phyloP scores from a whole-genome alignment of 2,888 invertebrate genomes.

The Liposcelis brunnea region DNA sequence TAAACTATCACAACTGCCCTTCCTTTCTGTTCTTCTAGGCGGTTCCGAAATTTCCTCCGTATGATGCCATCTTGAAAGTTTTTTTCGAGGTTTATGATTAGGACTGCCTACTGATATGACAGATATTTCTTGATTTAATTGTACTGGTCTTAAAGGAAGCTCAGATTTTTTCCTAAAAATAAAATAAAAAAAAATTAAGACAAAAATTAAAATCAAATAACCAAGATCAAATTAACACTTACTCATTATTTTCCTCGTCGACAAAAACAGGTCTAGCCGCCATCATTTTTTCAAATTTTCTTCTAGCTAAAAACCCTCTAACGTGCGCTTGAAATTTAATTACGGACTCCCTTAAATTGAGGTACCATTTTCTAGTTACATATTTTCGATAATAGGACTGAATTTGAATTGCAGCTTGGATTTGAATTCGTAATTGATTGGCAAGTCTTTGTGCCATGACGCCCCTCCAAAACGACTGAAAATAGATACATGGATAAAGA shows the following conservation, averaged over 20 bases:
- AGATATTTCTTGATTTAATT: not conserved
- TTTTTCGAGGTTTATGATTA: not conserved
- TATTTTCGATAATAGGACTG: conserved; percentile 66
- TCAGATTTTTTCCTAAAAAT: not conserved
- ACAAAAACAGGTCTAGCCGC: not conserved
- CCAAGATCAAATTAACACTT: too few relatives aligned
- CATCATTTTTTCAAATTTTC: conserved; percentile 30
- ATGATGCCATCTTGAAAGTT: not conserved
- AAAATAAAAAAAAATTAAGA: too few relatives aligned
- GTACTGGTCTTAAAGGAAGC: not conserved
- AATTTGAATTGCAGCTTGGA: conserved; percentile 35
- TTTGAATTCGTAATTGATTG: conserved; percentile 32
- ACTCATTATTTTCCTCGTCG: conserved; percentile 2
- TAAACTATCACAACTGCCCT: conserved; percentile 36
- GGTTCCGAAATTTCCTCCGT: not conserved
- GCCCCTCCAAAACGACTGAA: conserved; percentile 48
- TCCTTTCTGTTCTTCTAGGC: conserved; percentile 23
- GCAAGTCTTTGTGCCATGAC: conserved; percentile 38
- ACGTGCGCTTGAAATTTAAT: conserved; percentile 54
- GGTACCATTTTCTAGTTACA: conserved; percentile 45
- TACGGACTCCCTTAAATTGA: conserved; percentile 39
- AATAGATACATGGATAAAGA: conserved; percentile 3
- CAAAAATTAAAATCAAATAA: too few relatives aligned
- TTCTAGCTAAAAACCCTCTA: conserved; percentile 45
- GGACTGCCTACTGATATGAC: conserved; percentile 1